phyloP scores from a whole-genome alignment of 2,888 invertebrate genomes.

The Nemapogon koenigi region DNA sequence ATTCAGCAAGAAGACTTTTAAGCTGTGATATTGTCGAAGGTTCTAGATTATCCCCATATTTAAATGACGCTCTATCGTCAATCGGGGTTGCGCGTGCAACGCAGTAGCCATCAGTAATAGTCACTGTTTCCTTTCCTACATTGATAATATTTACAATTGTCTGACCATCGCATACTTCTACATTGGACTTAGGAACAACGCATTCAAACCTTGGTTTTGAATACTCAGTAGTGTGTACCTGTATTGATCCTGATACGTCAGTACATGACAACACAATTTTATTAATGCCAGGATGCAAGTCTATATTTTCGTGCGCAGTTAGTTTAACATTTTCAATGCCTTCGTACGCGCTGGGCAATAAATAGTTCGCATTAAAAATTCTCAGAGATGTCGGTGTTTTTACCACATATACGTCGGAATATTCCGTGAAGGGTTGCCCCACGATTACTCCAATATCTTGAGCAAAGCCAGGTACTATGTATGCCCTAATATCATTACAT shows the following conservation, averaged over 20 bases:
- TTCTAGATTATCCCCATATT: not conserved
- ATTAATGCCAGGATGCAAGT: conserved; percentile 6
- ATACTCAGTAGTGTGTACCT: not conserved
- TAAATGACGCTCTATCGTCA: not conserved
- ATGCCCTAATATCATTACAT: conserved; percentile 2
- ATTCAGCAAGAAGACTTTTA: conserved; percentile 1
- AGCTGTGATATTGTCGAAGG: not conserved
- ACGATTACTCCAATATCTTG: conserved; percentile 7
- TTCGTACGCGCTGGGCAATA: conserved; percentile 6
- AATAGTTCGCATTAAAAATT: conserved; percentile 7
- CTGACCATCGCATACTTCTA: conserved; percentile 3
- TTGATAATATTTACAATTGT: conserved; percentile 3
- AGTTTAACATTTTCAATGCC: conserved; percentile 5
- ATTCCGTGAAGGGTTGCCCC: conserved; percentile 8
- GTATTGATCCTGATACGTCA: not conserved
- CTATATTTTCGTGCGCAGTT: not conserved
- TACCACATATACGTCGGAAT: conserved; percentile 7
- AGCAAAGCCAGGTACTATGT: conserved; percentile 5
- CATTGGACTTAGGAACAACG: not conserved
- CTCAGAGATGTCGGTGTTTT: conserved; percentile 5
- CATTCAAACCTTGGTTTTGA: conserved; percentile 2
- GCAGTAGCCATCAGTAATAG: not conserved
- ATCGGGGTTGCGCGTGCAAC: conserved; percentile 1
- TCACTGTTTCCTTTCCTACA: not conserved
- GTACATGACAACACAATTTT: conserved; percentile 5